Percentiles rank a stretch among this genome's conserved stretches.
Conservation (phyloP, 2,888 invertebrate genomes). For the Galerucella pusilla region DNA sequence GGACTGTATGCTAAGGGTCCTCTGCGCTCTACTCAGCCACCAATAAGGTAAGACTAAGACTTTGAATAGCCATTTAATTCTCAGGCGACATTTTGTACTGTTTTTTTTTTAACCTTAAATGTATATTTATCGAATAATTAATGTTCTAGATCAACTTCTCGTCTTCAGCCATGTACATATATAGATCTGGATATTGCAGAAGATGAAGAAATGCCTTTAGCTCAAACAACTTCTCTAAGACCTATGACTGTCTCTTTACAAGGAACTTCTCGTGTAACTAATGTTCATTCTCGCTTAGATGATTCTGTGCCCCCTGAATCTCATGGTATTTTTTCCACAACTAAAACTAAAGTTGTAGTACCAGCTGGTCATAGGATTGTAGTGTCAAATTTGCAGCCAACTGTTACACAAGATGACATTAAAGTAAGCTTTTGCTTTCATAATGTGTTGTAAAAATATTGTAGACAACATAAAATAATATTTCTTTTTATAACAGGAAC, state of each 20-base stretch:
- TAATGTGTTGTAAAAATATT: not conserved
- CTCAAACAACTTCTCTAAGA: conserved; percentile 30
- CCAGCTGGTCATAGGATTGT: conserved; percentile 84
- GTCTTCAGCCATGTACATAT: conserved; percentile 50
- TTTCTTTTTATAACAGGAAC: conserved; percentile 71
- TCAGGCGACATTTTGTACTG: too few species aligned
- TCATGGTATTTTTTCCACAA: conserved; percentile 58
- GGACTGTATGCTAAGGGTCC: conserved; percentile 38
- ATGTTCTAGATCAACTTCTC: conserved; percentile 26
- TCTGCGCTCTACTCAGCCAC: conserved; percentile 27
- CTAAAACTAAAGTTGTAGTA: conserved; percentile 64
- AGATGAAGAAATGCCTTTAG: conserved; percentile 59
- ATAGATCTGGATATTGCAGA: conserved; percentile 61
- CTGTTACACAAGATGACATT: conserved; percentile 91
- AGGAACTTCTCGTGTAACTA: conserved; percentile 55
- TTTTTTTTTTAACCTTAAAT: not conserved
- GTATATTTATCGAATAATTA: not conserved
- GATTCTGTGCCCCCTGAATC: conserved; percentile 58
- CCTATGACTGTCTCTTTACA: conserved; percentile 54
- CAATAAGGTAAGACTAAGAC: conserved; percentile 26
- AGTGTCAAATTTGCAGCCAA: conserved; percentile 88
- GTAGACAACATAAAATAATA: conserved; percentile 8
- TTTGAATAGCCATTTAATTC: too few species aligned
- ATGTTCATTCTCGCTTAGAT: conserved; percentile 66
- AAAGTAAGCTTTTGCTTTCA: conserved; percentile 70